Percentiles rank a stretch among this genome's conserved stretches.
Conservation (phyloP, 2,888 invertebrate genomes). For the Muscina levida region DNA sequence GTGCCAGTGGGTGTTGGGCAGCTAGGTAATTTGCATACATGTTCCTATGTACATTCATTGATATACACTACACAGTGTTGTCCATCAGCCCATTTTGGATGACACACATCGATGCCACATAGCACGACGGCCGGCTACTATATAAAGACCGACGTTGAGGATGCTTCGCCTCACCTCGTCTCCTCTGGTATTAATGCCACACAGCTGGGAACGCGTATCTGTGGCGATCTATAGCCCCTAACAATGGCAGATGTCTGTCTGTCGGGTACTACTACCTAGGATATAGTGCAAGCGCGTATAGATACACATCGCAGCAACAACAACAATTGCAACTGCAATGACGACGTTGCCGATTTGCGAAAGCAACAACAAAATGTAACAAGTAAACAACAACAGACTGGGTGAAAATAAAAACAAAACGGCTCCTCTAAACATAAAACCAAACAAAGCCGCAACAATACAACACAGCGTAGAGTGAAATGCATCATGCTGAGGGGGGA, state of each 20-base stretch:
- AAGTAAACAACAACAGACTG: no score
- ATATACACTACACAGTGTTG: not conserved
- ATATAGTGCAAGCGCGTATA: not conserved
- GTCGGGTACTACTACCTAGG: not conserved
- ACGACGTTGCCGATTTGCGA: slow-evolving; percentile 1
- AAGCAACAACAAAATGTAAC: no score
- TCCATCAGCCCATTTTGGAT: not conserved
- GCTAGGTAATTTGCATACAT: not conserved
- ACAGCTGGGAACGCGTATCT: slow-evolving; percentile 32
- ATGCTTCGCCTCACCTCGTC: slow-evolving; percentile 14
- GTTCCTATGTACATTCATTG: not conserved
- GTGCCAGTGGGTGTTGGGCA: not conserved
- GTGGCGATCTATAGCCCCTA: slow-evolving; percentile 54
- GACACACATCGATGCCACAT: not conserved
- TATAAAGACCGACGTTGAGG: not conserved
- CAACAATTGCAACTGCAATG: slow-evolving; percentile 28
- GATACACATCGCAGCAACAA: slow-evolving; percentile 3
- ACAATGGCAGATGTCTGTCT: slow-evolving; percentile 53
- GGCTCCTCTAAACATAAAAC: slow-evolving; percentile 28
- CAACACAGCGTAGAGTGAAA: slow-evolving; percentile 29
- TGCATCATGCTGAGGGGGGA: no score
- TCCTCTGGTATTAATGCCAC: not conserved
- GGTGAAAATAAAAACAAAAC: slow-evolving; percentile 18
- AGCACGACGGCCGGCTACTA: not conserved
- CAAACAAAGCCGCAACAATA: slow-evolving; percentile 15